Evolutionary conservation across 2,888 invertebrate species (phyloP), one percentile per base, ranked within the genome.

Genomic region (Neoaliturus tenellus): DNA sequence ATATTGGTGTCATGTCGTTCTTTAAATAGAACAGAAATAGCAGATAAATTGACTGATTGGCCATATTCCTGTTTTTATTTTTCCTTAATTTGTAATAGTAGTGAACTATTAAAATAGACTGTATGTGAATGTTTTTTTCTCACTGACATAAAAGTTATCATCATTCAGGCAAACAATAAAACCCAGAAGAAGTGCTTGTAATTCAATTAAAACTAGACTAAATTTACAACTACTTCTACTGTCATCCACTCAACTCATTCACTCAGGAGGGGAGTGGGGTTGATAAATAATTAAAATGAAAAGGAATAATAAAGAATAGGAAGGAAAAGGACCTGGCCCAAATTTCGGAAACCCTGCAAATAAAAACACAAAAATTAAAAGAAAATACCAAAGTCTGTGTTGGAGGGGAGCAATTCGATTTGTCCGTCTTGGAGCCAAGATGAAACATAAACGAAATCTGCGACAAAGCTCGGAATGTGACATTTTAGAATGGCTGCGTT

Each of bases 401-500:
- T 86, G 81, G 87, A 87, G 55, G 86, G 88, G 86, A 92, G 92
- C 69, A 87, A 85, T 90, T 94, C 93, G 87, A 92, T 92, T 88
- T 93, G 93, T 90, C 95, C 95, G 90, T 95, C 95, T 92, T 96
- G 95, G 90, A 96, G 93, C 97, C 97, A 98, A 88, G 96, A 95
- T 88, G 94, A 94, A 89, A 97, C 96, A 89, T 92, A 93, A 89
- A 97, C 96, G 91, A 96, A 97, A 92, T 98, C 97, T 89, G 96
- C 96, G 88, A 97, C 97, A 92, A 97, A 97, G 92, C 96, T 96
- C 89, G 97, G 97, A 91, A 98, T 97, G 92, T 97, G 96, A 92
- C 97, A 98, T 93, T 97, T 97, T 90, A 97, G 93, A 91, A 97
- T 95, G 89, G 96, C 97, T 88, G 97, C 95, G 92, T 98, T 98